Base-by-base conservation (phyloP, 1,140 invertebrate genomes). In the Zaprionus vittiger region DNA sequence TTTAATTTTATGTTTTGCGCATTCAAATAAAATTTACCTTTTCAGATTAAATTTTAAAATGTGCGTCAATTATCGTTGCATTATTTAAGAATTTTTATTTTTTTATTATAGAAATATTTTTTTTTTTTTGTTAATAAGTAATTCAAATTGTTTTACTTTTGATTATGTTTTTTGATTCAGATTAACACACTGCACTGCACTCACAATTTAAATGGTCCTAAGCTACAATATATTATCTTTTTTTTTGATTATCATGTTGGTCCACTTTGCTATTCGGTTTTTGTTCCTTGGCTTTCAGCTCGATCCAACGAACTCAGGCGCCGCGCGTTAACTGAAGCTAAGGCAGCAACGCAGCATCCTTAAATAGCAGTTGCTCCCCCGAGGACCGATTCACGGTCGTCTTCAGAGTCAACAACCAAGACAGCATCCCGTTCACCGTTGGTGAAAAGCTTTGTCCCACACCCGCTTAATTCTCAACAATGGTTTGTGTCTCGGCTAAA, bases 321-420 rank as follows among this genome's bases (percentile, higher is more conserved):
- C 78, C 91, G 80, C 91, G 91, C 91, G 80, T 76, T 85, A 91
- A 92, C 91, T 92, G 91, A 85, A 76, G 72, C 78, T 76, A 86
- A 91, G 83, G 70, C 74, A 80, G 77, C 73, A 86, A 83, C 82
- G 91, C 87, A 92, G 79, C 91, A 92, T 92, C 91, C 91, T 92
- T 92, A 92, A 92, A 92, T 92, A 92, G 75, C 55, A 74, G 61
- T 65, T 17, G 55, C 73, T 76, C 54, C 68, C 68, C 61, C 70
- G 55, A 77, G 74, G 55, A 70, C 57, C 11, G 64, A 9, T 34
- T 66, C 61, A 72, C 73, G 68, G 68, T 73, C 70, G 38, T 66
- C 59, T 49, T 69, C 59, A 55, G 44, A 78, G 60, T 41, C 76
- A 75, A 64, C 73, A 75, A 75, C 73, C 73, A 64, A 47, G 4